Percentiles rank a stretch among this genome's conserved stretches.
Conservation (phyloP, 2,888 invertebrate genomes). For the Brachynemurus nebulosus region DNA sequence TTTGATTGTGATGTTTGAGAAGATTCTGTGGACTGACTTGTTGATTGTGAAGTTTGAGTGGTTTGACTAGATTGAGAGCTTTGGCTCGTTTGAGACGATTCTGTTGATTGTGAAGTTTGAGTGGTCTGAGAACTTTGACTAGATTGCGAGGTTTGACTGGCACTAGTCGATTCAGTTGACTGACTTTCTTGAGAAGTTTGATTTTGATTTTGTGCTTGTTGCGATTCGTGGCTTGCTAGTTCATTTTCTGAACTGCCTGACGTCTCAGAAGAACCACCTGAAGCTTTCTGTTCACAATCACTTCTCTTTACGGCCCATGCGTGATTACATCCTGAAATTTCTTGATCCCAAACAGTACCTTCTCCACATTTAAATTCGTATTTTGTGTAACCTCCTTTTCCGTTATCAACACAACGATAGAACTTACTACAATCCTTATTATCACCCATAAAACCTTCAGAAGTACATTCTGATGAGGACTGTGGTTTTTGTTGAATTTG, state of each 20-base stretch:
- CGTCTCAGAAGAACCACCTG: not conserved
- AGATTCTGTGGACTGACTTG: not conserved
- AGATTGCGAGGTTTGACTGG: not conserved
- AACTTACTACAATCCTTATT: constrained; percentile 49
- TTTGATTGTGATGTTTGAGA: not conserved
- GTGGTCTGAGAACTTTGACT: not conserved
- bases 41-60: constrained; percentile 1
- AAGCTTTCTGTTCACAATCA: constrained; percentile 11
- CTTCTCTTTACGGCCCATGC: constrained; percentile 34
- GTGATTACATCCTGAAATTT: constrained; percentile 46
- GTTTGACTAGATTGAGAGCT: not conserved
- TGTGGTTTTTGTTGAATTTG: constrained; percentile 6
- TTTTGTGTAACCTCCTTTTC: constrained; percentile 38
- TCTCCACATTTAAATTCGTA: constrained; percentile 48
- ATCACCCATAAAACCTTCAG: constrained; percentile 31
- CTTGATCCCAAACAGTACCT: constrained; percentile 56
- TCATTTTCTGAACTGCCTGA: not conserved
- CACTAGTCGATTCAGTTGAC: not conserved
- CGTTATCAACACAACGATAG: constrained; percentile 57
- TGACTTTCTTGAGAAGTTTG: not conserved
- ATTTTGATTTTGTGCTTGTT: not conserved
- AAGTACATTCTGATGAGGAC: constrained; percentile 11
- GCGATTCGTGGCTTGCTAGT: constrained; percentile 1
- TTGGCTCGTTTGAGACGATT: constrained; percentile 3
- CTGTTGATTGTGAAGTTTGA: not conserved